Evolutionary conservation across 2,113 vertebrate species (phyloP).

Genomic region (Halcyon malimbica): DNA sequence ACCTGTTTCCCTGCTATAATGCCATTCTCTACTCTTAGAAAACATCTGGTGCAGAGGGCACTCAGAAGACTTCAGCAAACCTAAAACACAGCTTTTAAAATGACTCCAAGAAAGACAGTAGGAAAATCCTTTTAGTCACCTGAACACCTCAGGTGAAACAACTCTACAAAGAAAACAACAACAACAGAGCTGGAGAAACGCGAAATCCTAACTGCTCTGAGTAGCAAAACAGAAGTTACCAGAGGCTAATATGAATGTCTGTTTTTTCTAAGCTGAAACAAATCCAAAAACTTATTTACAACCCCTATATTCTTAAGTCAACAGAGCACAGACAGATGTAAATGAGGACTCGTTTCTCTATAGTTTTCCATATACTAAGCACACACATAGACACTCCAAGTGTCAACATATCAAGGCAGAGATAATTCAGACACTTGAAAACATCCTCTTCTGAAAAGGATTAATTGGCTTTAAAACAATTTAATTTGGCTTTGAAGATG

Average conservation of each 20-base stretch:
- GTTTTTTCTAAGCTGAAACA: constrained; percentile 23
- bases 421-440: constrained; percentile 44
- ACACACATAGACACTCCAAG: constrained; percentile 38
- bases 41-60: background rate
- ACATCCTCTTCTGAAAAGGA: constrained; percentile 40
- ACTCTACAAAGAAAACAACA: background rate
- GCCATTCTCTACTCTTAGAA: background rate
- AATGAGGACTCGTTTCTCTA: constrained; percentile 7
- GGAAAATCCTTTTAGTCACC: background rate
- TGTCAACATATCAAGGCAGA: constrained; percentile 62
- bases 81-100: background rate
- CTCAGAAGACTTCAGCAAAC: background rate
- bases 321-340: constrained; percentile 21
- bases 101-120: background rate
- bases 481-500: constrained; percentile 52
- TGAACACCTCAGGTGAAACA: background rate
- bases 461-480: constrained; percentile 61
- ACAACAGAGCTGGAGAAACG: background rate
- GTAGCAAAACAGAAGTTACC: background rate
- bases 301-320: background rate
- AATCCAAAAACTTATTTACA: constrained; percentile 11
- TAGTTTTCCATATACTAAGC: constrained; percentile 41
- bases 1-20: background rate
- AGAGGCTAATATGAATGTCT: background rate
- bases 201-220: background rate